These are phyloP conservation scores for Lepidocyrtinus sp. DNA, from an alignment of 2,888 invertebrate genomes.

Conservation along the genomic window DNA sequence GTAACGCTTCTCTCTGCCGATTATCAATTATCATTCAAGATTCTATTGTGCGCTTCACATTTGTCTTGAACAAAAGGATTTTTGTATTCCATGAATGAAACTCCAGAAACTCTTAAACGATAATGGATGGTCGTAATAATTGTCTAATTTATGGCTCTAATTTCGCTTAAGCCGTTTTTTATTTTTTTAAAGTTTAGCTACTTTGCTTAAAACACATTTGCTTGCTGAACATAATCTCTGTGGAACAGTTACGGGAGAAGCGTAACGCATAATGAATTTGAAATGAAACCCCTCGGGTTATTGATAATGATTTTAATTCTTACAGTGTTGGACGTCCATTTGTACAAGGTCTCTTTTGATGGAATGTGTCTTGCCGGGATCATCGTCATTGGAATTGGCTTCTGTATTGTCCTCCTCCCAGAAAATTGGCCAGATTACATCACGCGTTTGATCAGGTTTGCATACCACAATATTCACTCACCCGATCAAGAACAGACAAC, in stretches of 20 bases:
- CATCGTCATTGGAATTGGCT: slow-evolving; percentile 90
- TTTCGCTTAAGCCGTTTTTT: too few relatives aligned
- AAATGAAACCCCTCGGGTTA: too few relatives aligned
- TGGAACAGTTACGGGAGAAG: background rate
- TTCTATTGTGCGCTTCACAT: background rate
- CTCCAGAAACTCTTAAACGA: background rate
- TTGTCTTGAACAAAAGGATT: background rate
- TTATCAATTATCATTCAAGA: slow-evolving; percentile 6
- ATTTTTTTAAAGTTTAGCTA: background rate
- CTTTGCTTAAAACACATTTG: too few relatives aligned
- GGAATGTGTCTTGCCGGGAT: slow-evolving; percentile 97
- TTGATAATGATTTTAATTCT: slow-evolving; percentile 48
- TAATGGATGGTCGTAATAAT: background rate
- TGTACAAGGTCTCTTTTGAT: slow-evolving; percentile 89
- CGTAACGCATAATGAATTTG: background rate
- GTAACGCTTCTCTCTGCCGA: background rate
- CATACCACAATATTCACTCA: slow-evolving; percentile 67
- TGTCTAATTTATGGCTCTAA: slow-evolving; percentile 1
- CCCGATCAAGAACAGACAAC: slow-evolving; percentile 61
- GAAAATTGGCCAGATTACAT: slow-evolving; percentile 98
- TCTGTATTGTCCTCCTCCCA: slow-evolving; percentile 94
- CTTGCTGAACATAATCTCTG: too few relatives aligned
- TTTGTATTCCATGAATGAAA: background rate
- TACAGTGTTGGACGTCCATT: slow-evolving; percentile 87
- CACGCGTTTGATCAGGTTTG: slow-evolving; percentile 86